A percentile compares a stretch with the other conserved stretches of the same genome.
Evolutionary conservation across 2,113 vertebrate species (phyloP).

Genomic region (Centropus unirufus): DNA sequence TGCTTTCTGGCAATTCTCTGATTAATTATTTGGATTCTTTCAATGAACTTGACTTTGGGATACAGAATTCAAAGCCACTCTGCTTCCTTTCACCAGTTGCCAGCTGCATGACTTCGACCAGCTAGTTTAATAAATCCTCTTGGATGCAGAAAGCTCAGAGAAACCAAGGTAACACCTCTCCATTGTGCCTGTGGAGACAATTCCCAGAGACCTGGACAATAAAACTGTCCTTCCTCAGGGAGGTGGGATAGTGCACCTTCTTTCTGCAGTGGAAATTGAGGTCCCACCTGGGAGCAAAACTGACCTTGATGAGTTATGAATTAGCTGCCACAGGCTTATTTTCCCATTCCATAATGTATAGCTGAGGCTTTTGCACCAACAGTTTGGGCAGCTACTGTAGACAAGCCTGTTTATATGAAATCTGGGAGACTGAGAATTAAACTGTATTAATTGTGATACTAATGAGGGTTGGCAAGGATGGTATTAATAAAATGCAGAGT

Average conservation of each 20-base stretch:
- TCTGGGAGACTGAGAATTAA: background rate
- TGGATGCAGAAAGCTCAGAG: background rate
- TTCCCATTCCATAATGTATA: background rate
- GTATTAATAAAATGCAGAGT: background rate
- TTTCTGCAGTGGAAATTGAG: background rate
- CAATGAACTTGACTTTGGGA: background rate
- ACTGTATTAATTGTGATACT: background rate
- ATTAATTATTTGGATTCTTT: background rate
- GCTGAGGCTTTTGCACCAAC: background rate
- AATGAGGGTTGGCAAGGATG: background rate
- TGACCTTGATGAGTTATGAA: background rate
- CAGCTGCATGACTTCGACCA: background rate
- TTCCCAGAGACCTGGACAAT: background rate
- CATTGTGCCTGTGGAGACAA: background rate
- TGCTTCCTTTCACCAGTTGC: background rate
- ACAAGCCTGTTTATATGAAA: background rate
- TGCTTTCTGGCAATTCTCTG: background rate
- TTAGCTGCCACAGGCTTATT: background rate
- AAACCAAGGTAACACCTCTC: background rate
- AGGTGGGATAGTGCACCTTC: background rate
- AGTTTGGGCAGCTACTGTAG: background rate
- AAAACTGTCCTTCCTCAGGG: background rate
- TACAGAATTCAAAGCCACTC: background rate
- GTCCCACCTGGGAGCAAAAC: background rate
- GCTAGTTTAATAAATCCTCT: background rate